Evolutionary conservation across 2,113 vertebrate species (phyloP).

Genomic region (Puntigrus tetrazona): DNA sequence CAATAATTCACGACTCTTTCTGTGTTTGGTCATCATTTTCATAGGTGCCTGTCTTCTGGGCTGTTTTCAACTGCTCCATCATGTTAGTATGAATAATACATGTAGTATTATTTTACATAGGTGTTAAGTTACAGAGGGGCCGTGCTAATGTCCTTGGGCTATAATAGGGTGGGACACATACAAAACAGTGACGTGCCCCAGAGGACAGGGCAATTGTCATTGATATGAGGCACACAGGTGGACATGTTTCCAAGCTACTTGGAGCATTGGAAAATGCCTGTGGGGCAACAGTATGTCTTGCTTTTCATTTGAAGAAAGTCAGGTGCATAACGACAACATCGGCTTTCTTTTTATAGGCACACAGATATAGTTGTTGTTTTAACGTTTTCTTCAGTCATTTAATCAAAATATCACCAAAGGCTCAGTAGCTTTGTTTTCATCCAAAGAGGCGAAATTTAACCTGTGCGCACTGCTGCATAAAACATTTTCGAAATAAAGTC

Average conservation of each 20-base stretch:
- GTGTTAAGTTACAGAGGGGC: conserved; percentile 44
- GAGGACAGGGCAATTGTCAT: conserved; percentile 37
- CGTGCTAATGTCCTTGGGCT: conserved; percentile 47
- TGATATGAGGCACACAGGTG: conserved; percentile 34
- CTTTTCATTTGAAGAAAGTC: background rate
- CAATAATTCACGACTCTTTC: conserved; percentile 82
- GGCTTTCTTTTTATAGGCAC: background rate
- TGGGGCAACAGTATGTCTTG: background rate
- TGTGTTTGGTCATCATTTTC: conserved; percentile 59
- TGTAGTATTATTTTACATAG: conserved; percentile 57
- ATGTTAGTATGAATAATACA: conserved; percentile 64
- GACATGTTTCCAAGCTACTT: conserved; percentile 20
- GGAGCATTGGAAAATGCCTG: background rate
- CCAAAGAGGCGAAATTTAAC: too few relatives aligned
- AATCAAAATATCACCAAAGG: background rate
- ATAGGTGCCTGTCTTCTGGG: conserved; percentile 48
- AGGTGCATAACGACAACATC: background rate
- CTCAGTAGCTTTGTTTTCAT: too few relatives aligned
- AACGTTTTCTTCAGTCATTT: background rate
- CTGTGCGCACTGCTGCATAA: too few relatives aligned
- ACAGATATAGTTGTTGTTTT: background rate
- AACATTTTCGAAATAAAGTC: too few relatives aligned
- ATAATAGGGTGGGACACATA: conserved; percentile 51
- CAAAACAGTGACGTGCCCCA: conserved; percentile 33
- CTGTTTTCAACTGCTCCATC: conserved; percentile 56